These are phyloP conservation scores for Cygnus atratus DNA, from an alignment of 2,113 vertebrate species.

Conservation along the genomic window DNA sequence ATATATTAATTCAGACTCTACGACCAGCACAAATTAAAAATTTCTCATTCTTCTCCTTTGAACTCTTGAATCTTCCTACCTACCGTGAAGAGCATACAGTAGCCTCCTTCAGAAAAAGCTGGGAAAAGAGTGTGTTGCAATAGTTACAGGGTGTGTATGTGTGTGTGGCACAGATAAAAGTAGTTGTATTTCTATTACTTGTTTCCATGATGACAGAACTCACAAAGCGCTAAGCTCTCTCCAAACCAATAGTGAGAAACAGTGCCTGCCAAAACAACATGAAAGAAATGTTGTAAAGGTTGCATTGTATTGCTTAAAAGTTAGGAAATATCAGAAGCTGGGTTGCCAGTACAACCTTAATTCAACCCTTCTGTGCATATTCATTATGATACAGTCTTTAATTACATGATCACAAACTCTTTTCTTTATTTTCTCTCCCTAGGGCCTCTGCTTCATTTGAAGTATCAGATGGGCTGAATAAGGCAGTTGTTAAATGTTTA, in stretches of 20 bases:
- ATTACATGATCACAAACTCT: constrained; percentile 6
- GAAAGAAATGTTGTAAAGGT: constrained; percentile 36
- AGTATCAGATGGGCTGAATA: constrained; percentile 12
- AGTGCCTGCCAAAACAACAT: constrained; percentile 21
- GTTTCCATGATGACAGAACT: constrained; percentile 21
- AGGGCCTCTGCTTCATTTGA: background rate
- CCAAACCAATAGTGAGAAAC: background rate
- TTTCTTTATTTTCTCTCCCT: constrained; percentile 14
- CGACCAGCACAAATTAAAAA: background rate
- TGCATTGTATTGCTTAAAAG: constrained; percentile 17
- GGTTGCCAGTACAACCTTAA: constrained; percentile 27
- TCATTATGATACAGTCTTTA: constrained; percentile 3
- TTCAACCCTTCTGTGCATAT: background rate
- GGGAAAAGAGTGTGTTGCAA: background rate
- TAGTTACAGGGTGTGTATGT: background rate
- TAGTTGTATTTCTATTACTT: constrained; percentile 15
- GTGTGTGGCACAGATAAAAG: constrained; percentile 7
- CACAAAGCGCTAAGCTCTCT: background rate
- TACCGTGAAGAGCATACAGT: background rate
- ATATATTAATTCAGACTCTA: background rate
- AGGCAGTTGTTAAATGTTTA: constrained; percentile 1
- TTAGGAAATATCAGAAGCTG: constrained; percentile 32
- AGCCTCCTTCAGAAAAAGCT: constrained; percentile 24
- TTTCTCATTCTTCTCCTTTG: background rate
- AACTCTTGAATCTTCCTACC: background rate